phyloP scores from a whole-genome alignment of 2,113 vertebrate genomes.

The Podarcis muralis region DNA sequence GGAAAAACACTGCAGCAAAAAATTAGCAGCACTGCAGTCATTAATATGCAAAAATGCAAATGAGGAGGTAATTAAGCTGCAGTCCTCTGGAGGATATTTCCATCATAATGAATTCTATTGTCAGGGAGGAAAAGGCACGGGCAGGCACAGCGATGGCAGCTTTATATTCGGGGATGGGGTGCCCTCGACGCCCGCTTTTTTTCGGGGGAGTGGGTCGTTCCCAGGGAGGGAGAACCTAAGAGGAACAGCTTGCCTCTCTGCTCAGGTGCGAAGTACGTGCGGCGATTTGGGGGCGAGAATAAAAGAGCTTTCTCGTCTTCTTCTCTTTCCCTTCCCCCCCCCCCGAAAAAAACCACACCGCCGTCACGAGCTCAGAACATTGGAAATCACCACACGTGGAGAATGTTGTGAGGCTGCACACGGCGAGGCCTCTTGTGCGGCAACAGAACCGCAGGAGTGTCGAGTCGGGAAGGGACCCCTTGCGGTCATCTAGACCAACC shows the following conservation, averaged over 20 bases:
- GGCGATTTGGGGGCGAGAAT: rapidly evolving
- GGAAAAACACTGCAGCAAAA: slow-evolving; percentile 69
- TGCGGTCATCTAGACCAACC: no score
- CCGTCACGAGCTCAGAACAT: rapidly evolving
- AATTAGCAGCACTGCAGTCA: slow-evolving; percentile 72
- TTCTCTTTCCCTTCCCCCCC: background rate
- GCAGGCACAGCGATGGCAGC: slow-evolving; percentile 44
- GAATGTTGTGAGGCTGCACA: background rate
- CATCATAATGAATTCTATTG: slow-evolving; percentile 70
- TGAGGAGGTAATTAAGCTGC: slow-evolving; percentile 74
- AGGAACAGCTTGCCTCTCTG: rapidly evolving
- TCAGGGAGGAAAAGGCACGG: slow-evolving; percentile 65
- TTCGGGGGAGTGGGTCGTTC: background rate
- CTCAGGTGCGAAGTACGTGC: background rate
- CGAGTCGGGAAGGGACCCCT: no score
- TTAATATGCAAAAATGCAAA: slow-evolving; percentile 84
- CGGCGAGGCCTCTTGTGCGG: no score
- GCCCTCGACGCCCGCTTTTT: slow-evolving; percentile 26
- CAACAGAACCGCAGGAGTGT: no score
- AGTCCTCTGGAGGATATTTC: slow-evolving; percentile 72
- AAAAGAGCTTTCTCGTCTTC: background rate
- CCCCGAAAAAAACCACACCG: no score
- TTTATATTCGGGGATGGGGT: slow-evolving; percentile 29
- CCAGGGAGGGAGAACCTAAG: background rate
- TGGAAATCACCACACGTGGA: background rate